Evolutionary conservation across 53 echinoderm and acorn worm genomes (phyloP).

Genomic region (Holothuria leucospilota): DNA sequence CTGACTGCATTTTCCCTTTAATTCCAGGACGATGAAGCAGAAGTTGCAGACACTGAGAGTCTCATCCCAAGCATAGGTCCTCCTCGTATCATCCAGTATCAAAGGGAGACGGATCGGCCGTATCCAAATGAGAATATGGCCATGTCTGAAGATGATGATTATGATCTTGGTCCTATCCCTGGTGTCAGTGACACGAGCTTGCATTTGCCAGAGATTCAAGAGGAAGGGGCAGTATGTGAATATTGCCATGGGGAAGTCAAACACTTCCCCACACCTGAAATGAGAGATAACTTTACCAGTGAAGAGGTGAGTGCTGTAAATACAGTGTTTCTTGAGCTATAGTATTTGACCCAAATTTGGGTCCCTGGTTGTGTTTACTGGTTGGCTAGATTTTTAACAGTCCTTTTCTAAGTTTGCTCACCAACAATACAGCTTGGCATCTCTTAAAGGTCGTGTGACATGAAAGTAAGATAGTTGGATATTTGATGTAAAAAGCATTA

Average conservation of each 20-base stretch:
- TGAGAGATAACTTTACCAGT: slow-evolving; percentile 75
- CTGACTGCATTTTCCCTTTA: too few relatives aligned
- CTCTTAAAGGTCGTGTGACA: too few relatives aligned
- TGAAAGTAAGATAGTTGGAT: too few relatives aligned
- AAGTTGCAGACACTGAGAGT: slow-evolving; percentile 14
- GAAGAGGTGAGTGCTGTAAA: slow-evolving; percentile 62
- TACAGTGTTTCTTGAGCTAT: too few relatives aligned
- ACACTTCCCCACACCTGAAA: slow-evolving; percentile 86
- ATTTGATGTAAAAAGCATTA: too few relatives aligned
- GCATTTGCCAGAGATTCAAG: slow-evolving; percentile 49
- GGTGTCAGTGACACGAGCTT: slow-evolving; percentile 21
- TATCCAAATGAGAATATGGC: neutral
- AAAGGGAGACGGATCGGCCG: slow-evolving; percentile 78
- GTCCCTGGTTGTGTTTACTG: too few relatives aligned
- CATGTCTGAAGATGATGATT: slow-evolving; percentile 53
- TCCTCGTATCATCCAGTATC: slow-evolving; percentile 95
- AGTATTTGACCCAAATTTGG: too few relatives aligned
- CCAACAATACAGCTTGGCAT: too few relatives aligned
- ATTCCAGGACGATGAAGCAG: slow-evolving; percentile 8
- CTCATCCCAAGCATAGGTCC: slow-evolving; percentile 92
- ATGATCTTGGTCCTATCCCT: slow-evolving; percentile 32
- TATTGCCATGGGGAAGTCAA: slow-evolving; percentile 84
- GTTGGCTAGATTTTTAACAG: too few relatives aligned
- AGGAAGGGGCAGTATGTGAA: slow-evolving; percentile 79
- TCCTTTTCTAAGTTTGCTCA: too few relatives aligned